Percentiles rank a stretch among this genome's conserved stretches.
These are phyloP conservation scores for Prunella fulvescens DNA, from an alignment of 2,113 vertebrate genomes.

Conservation along the genomic window DNA sequence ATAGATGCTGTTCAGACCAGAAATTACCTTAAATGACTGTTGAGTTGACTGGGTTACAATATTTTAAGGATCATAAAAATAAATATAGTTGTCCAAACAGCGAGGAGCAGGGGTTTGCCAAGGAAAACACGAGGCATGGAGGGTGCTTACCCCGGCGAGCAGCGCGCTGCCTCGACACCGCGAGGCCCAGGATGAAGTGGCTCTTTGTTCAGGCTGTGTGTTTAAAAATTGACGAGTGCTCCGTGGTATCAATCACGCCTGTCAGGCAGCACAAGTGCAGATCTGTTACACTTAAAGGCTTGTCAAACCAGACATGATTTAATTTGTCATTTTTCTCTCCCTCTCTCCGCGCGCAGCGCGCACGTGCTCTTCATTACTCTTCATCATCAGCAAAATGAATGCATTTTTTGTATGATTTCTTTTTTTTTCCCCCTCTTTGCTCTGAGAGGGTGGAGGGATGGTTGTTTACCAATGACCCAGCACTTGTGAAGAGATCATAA, in stretches of 20 bases:
- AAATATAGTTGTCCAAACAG: conserved; percentile 72
- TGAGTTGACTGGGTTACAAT: conserved; percentile 68
- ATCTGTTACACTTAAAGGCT: conserved; percentile 75
- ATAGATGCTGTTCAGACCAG: conserved; percentile 76
- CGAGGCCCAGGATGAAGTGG: conserved; percentile 60
- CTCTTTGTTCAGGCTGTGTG: conserved; percentile 75
- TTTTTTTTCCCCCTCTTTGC: background rate
- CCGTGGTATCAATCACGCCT: conserved; percentile 72
- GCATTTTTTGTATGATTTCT: conserved; percentile 54
- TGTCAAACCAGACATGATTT: conserved; percentile 75
- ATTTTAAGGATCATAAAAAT: conserved; percentile 77
- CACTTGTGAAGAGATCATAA: conserved; percentile 69
- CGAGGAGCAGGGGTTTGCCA: conserved; percentile 56
- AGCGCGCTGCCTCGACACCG: conserved; percentile 7
- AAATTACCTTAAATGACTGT: conserved; percentile 74
- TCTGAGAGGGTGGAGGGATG: conserved; percentile 18
- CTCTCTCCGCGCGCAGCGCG: background rate
- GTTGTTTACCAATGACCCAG: conserved; percentile 70
- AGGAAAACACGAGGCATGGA: conserved; percentile 61
- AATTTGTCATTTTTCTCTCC: conserved; percentile 70
- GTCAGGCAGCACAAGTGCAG: conserved; percentile 70
- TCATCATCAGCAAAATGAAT: conserved; percentile 64
- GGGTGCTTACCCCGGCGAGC: conserved; percentile 9
- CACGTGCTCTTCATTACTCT: conserved; percentile 73
- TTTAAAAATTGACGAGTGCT: conserved; percentile 73